These are phyloP conservation scores for Sardina pilchardus DNA, from an alignment of 2,113 vertebrate species.

Conservation along the genomic window DNA sequence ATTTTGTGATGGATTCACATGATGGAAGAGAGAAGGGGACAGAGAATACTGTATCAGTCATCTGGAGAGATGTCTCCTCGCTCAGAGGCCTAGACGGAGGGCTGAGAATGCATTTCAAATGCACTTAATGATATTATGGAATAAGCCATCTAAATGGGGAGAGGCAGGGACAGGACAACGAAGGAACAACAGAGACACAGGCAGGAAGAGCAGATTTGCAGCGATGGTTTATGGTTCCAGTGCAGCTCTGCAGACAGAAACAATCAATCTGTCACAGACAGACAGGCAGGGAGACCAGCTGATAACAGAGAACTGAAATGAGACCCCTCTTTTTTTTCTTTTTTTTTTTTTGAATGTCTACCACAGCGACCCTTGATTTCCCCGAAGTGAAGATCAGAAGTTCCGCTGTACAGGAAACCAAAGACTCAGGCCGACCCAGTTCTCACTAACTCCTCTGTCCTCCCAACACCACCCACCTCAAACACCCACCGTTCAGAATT, in stretches of 20 bases:
- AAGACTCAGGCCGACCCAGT: background rate
- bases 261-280: background rate
- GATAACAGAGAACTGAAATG: background rate
- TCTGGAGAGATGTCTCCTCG: background rate
- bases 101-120: background rate
- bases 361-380: background rate
- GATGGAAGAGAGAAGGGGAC: background rate
- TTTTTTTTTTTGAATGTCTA: background rate
- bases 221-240: background rate
- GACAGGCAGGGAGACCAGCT: background rate
- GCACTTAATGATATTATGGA: background rate
- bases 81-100: background rate
- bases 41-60: background rate
- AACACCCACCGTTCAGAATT: background rate
- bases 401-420: background rate
- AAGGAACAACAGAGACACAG: background rate
- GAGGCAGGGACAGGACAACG: background rate
- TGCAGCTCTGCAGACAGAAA: background rate
- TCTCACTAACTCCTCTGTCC: background rate
- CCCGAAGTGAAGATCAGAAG: background rate
- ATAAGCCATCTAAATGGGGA: background rate
- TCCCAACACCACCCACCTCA: too few relatives aligned
- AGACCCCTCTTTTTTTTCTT: background rate
- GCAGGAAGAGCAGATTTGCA: background rate
- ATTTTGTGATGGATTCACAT: slow-evolving; percentile 1